Evolutionary conservation across 2,113 vertebrate genomes (phyloP), one percentile per base, ranked within the genome.

Genomic region (Ctenodactylus gundi): DNA sequence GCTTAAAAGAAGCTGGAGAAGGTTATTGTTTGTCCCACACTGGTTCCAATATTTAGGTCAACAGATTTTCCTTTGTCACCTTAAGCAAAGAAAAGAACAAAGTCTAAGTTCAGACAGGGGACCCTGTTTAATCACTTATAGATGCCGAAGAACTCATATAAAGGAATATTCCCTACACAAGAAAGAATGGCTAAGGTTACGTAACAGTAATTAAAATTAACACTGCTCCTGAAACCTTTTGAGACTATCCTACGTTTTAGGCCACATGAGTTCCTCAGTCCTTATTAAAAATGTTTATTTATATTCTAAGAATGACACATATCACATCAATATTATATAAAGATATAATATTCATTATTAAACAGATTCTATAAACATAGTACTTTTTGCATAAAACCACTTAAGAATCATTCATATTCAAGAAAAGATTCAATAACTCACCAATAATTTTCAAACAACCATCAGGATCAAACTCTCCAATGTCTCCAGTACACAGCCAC

Each of bases 401-500:
- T 44, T 80, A 23, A 82, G 57, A 57, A 94, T 58, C 4, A 76
- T 15, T 55, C 15, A 73, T 27, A 65, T 41, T 67, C 29, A 34
- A 88, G 41, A 89, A n/a, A 49, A 51, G 1, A 53, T 4, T 2
- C 36, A 18, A 29, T 2, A 6, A 31, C 99, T 99, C 97, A 99
- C 99, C 99, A 57, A 99, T 99, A 58, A 99, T 99, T 98, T 99
- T 99, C 68, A 99, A 98, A 97, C 99, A 99, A 2, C 99, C 99
- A 58, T 99, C 99, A 44, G 98, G 92, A 29, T 99, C 99, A 96
- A 99, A 98, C 96, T 99, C 99, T 12, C 99, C 99, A 39, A 99
- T 99, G 95, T 99, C 99, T 84, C 99, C 99, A 0, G 99, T 99
- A 77, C 98, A 99, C 90, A 99, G 99, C 99, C 99, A 99, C 34